Conservation (phyloP, 2,113 vertebrate species). For the Phycodurus eques region DNA sequence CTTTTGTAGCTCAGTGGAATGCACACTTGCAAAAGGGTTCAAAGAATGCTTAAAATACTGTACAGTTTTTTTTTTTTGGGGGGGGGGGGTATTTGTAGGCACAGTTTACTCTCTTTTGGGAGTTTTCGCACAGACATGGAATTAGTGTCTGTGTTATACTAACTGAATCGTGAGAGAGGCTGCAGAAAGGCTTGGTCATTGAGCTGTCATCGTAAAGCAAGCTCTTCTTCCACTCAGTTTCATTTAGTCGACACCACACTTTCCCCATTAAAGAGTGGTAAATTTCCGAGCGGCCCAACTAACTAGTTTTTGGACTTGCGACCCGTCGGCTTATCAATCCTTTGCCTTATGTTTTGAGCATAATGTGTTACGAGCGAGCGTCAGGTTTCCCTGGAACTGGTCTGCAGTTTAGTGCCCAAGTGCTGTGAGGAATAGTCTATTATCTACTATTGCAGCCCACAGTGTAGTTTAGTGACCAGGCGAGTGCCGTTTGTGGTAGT, state of each 20-base stretch:
- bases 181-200: conserved; percentile 4
- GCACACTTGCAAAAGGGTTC: too few species aligned
- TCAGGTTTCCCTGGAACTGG: neutral
- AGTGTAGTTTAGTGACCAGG: neutral
- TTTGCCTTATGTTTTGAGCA: neutral
- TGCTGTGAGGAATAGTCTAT: neutral
- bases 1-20: neutral
- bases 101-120: neutral
- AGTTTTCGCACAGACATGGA: neutral
- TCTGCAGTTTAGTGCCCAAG: neutral
- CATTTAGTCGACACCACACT: conserved; percentile 31
- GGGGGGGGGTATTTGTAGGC: neutral
- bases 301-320: neutral
- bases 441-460: neutral
- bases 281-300: neutral
- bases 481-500: neutral
- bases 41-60: neutral
- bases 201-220: conserved; percentile 39
- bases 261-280: neutral
- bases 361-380: neutral
- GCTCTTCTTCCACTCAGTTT: conserved; percentile 11
- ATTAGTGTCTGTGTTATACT: neutral
- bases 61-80: neutral
- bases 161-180: neutral
- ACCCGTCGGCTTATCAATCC: neutral